phyloP scores from a whole-genome alignment of 2,113 vertebrate species.

The Genyomyrus donnyi region DNA sequence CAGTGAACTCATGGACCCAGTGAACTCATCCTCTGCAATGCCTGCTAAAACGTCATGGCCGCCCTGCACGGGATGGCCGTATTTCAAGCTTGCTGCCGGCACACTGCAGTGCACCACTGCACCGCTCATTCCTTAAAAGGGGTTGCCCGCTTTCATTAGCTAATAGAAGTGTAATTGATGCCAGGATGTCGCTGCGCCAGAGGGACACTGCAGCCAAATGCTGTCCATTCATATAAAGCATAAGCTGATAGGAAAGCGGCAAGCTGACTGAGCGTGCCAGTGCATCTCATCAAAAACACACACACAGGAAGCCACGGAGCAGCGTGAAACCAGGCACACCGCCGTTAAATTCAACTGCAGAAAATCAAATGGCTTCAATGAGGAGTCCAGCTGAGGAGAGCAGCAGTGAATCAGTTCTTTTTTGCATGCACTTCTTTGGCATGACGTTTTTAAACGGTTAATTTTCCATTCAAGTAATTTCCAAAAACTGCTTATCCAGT shows the following conservation, averaged over 20 bases:
- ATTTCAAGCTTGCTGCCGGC: constrained; percentile 36
- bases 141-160: constrained; percentile 45
- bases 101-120: constrained; percentile 33
- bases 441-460: background rate
- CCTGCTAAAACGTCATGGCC: background rate
- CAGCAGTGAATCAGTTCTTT: background rate
- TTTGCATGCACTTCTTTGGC: background rate
- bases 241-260: background rate
- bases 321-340: background rate
- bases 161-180: constrained; percentile 45
- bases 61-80: constrained; percentile 8
- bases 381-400: background rate
- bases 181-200: constrained; percentile 23
- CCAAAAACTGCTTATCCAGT: background rate
- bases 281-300: background rate
- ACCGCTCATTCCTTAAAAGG: constrained; percentile 43
- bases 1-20: background rate
- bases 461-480: background rate
- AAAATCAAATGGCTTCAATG: background rate
- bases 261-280: background rate
- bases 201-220: constrained; percentile 2
- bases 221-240: constrained; percentile 1
- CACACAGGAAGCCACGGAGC: background rate
- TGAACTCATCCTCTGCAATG: background rate
- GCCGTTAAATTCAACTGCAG: background rate